These are phyloP conservation scores for Crocodylus rhombifer DNA, from an alignment of 2,797 vertebrate genomes.

Conservation along the genomic window DNA sequence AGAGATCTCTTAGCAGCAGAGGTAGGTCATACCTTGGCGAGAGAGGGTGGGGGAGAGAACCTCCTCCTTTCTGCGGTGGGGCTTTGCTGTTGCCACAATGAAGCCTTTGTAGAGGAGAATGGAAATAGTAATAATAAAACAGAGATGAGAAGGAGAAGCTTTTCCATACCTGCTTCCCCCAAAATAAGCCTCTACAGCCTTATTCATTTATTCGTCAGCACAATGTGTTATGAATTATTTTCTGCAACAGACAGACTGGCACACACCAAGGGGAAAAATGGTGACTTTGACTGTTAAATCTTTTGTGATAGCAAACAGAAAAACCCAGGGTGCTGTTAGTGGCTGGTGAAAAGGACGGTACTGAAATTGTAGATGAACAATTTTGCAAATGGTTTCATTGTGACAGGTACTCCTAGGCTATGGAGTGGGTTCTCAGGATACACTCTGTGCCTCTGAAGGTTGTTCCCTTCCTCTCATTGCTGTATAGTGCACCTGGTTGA, in stretches of 20 bases:
- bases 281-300: fast-evolving
- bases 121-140: conserved; percentile 57
- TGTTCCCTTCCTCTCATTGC: background rate
- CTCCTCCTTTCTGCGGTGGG: conserved; percentile 65
- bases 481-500: fast-evolving
- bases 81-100: conserved; percentile 75
- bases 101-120: conserved; percentile 78
- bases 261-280: background rate
- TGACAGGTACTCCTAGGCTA: fast-evolving
- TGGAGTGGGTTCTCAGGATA: background rate
- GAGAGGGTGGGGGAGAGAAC: conserved; percentile 77
- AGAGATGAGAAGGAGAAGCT: conserved; percentile 69
- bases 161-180: conserved; percentile 46
- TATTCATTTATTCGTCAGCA: conserved; percentile 8
- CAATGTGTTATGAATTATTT: background rate
- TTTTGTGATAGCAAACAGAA: conserved; percentile 3
- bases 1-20: conserved; percentile 96
- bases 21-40: conserved; percentile 94
- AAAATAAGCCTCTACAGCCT: background rate
- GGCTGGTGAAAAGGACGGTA: background rate
- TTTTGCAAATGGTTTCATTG: background rate
- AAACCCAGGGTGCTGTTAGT: background rate
- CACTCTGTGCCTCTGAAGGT: background rate
- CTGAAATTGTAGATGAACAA: fast-evolving
- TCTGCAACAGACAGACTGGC: fast-evolving